Percentiles rank a stretch among this genome's conserved stretches.
Evolutionary conservation across 2,797 vertebrate species (phyloP).

Genomic region (Leucoraja ocellata): DNA sequence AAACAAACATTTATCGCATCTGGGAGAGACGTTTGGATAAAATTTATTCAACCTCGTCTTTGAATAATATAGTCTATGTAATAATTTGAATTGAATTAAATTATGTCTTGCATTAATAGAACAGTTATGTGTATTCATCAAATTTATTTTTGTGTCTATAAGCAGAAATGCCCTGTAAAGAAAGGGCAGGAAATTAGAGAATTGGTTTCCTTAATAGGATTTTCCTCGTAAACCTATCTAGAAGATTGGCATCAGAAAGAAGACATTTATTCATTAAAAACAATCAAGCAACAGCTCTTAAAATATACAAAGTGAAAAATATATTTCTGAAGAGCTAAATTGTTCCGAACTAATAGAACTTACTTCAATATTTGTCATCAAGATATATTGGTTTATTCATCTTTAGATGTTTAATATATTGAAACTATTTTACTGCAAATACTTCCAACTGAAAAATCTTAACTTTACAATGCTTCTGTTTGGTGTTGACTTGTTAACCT

Average conservation of each 20-base stretch:
- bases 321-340: not conserved
- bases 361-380: not conserved
- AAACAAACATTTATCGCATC: no score
- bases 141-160: not conserved
- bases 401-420: not conserved
- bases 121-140: no score
- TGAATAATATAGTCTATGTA: no score
- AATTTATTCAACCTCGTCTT: no score
- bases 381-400: not conserved
- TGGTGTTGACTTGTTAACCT: not conserved
- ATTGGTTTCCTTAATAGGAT: not conserved
- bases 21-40: no score
- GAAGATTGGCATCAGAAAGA: not conserved
- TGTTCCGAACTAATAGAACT: not conserved
- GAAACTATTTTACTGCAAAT: not conserved
- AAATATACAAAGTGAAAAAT: not conserved
- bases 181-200: not conserved
- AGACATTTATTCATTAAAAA: not conserved
- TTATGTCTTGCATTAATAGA: no score
- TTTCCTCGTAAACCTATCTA: not conserved
- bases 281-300: not conserved
- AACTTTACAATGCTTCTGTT: not conserved
- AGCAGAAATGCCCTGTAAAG: not conserved
- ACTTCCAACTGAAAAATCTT: not conserved
- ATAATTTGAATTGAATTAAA: no score